Conservation (phyloP, 2,113 vertebrate genomes). For the Amphiprion percula region DNA sequence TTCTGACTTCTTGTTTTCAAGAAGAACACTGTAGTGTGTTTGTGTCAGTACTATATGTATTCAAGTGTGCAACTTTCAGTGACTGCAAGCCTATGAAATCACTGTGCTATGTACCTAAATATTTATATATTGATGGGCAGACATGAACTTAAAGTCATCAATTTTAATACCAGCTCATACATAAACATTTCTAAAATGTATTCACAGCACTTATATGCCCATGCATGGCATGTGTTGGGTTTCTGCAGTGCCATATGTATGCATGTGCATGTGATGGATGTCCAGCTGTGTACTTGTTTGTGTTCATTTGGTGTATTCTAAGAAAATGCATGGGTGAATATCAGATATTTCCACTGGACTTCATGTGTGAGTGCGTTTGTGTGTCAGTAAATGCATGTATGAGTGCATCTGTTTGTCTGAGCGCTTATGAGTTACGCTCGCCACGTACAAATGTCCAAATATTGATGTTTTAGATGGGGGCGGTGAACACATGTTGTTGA, state of each 20-base stretch:
- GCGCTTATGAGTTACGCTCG: slow-evolving; percentile 9
- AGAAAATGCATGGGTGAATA: slow-evolving; percentile 21
- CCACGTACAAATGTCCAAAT: slow-evolving; percentile 58
- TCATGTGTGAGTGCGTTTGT: neutral
- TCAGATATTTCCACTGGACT: neutral
- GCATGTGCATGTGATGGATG: slow-evolving; percentile 53
- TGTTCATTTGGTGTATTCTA: slow-evolving; percentile 1
- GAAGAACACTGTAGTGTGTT: neutral
- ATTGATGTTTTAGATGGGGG: slow-evolving; percentile 57
- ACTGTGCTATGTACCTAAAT: neutral
- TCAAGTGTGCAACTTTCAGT: neutral
- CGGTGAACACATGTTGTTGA: slow-evolving; percentile 35
- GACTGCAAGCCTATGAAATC: neutral
- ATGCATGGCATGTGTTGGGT: slow-evolving; percentile 55
- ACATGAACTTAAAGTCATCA: neutral
- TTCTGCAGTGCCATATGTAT: slow-evolving; percentile 25
- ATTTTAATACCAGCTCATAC: neutral
- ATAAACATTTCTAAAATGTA: slow-evolving; percentile 4
- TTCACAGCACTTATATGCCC: slow-evolving; percentile 25
- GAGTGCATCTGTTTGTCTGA: slow-evolving; percentile 23
- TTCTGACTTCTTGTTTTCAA: neutral
- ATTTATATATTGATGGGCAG: neutral
- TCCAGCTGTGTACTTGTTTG: slow-evolving; percentile 15
- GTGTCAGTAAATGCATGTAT: slow-evolving; percentile 10
- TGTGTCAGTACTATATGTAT: too few relatives aligned